Evolutionary conservation across 2,888 invertebrate species (phyloP), one percentile per base, ranked within the genome.

Genomic region (Bugulina stolonifera): DNA sequence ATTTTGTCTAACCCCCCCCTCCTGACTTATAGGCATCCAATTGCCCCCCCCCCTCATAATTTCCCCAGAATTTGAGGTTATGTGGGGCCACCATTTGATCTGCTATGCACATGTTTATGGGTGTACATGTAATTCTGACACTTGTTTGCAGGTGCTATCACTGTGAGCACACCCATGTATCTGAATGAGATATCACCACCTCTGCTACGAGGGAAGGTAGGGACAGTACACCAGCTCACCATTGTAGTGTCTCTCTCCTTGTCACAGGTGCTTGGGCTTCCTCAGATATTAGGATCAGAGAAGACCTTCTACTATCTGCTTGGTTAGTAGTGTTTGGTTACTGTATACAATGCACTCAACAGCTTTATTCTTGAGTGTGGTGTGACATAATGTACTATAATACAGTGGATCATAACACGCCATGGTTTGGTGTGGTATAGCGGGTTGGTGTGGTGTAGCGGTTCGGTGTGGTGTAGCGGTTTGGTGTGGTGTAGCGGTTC

Each of bases 141-240:
- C 5, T 18, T 18, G 10, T 43, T 77, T 79, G 0, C 74, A 86
- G 94, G 94, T 0, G 82, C 95, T 69, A 93, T 92, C 80, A 93
- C 93, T 0, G 94, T 93, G 0, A 83, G 94, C 0, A 91, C 91
- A 0, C 94, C 94, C 0, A 90, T 94, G 89, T 94, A 94, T 80
- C 84, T 95, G 55, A 88, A 92, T 0, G 94, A 95, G 85, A 92
- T 94, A 80, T 90, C 94, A 0, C 94, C 94, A 0, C 87, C 90
- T 0, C 89, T 91, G 71, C 84, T 94, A 0, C 85, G 94, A 73
- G 94, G 94, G 72, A 91, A 93, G 69, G 90, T 87, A 64, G 93
- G 93, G 22, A 92, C 92, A 5, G 91, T 93, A 0, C 93, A 93
- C 83, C 94, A 95, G 80, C 85, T 95, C 18, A 90, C 93, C 71